Evolutionary conservation across 1,140 invertebrate genomes (phyloP).

Genomic region (Hypsibius dujardini): DNA sequence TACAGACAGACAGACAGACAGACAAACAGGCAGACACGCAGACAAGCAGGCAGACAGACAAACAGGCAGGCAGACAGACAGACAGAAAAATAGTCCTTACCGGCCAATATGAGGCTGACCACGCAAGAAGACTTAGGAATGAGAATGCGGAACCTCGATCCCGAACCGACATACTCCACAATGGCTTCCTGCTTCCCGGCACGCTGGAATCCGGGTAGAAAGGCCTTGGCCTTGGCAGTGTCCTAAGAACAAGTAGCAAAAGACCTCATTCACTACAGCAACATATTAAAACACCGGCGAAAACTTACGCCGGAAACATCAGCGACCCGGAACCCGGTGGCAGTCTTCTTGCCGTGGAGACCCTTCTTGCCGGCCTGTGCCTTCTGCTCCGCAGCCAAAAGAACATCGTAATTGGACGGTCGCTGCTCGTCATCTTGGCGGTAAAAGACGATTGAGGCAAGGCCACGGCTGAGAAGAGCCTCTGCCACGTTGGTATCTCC

Average conservation of each 20-base stretch:
- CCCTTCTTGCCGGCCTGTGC: conserved; percentile 69
- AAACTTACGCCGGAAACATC: conserved; percentile 56
- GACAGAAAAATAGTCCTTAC: too few relatives aligned
- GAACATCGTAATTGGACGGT: conserved; percentile 74
- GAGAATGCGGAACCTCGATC: conserved; percentile 72
- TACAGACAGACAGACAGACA: too few relatives aligned
- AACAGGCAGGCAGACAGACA: too few relatives aligned
- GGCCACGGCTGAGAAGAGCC: conserved; percentile 72
- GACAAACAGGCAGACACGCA: too few relatives aligned
- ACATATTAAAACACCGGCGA: too few relatives aligned
- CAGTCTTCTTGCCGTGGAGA: conserved; percentile 63
- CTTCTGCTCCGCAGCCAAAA: conserved; percentile 79
- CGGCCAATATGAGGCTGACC: conserved; percentile 77
- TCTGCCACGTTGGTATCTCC: conserved; percentile 75
- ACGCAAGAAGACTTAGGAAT: conserved; percentile 85
- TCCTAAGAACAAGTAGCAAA: conserved; percentile 36
- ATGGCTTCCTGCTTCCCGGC: conserved; percentile 64
- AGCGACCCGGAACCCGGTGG: conserved; percentile 53
- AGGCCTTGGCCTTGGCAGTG: conserved; percentile 67
- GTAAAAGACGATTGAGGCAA: conserved; percentile 77
- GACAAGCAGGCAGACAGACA: too few relatives aligned
- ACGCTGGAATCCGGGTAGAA: conserved; percentile 72
- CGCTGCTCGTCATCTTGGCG: conserved; percentile 86
- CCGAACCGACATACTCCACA: conserved; percentile 86
- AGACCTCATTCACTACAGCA: too few relatives aligned